Evolutionary conservation across 1,140 invertebrate species (phyloP).

Genomic region (Vanessa tameamea): DNA sequence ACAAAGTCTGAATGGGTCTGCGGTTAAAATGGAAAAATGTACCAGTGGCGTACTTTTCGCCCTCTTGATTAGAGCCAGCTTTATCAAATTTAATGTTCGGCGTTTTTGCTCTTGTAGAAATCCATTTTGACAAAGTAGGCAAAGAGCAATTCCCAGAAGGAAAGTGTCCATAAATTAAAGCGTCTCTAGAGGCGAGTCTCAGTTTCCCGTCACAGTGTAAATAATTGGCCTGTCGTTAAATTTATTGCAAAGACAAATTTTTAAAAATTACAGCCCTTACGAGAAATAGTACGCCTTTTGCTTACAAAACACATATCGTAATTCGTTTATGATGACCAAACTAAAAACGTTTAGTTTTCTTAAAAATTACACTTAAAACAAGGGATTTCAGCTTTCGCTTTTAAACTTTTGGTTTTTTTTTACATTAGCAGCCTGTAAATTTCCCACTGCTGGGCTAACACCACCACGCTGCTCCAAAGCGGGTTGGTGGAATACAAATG

Average conservation of each 20-base stretch:
- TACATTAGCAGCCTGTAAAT: too few relatives aligned
- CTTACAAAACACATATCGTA: neutral
- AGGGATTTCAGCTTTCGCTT: too few relatives aligned
- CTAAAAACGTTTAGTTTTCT: neutral
- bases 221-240: slow-evolving; percentile 63
- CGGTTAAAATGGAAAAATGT: slow-evolving; percentile 30
- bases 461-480: too few relatives aligned
- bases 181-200: slow-evolving; percentile 55
- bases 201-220: slow-evolving; percentile 58
- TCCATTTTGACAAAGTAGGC: slow-evolving; percentile 42
- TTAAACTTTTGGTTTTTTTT: too few relatives aligned
- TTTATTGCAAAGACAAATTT: slow-evolving; percentile 65
- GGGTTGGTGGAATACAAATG: too few relatives aligned
- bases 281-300: slow-evolving; percentile 12
- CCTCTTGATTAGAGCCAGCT: slow-evolving; percentile 41
- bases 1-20: slow-evolving; percentile 20
- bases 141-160: slow-evolving; percentile 42
- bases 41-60: slow-evolving; percentile 27
- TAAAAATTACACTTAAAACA: too few relatives aligned
- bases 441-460: too few relatives aligned
- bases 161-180: slow-evolving; percentile 57
- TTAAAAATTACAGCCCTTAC: slow-evolving; percentile 52
- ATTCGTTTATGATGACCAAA: neutral
- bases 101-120: slow-evolving; percentile 36
- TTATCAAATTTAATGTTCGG: slow-evolving; percentile 45